phyloP scores from a whole-genome alignment of 2,888 invertebrate species.

The Hydroisotoma schaefferi region DNA sequence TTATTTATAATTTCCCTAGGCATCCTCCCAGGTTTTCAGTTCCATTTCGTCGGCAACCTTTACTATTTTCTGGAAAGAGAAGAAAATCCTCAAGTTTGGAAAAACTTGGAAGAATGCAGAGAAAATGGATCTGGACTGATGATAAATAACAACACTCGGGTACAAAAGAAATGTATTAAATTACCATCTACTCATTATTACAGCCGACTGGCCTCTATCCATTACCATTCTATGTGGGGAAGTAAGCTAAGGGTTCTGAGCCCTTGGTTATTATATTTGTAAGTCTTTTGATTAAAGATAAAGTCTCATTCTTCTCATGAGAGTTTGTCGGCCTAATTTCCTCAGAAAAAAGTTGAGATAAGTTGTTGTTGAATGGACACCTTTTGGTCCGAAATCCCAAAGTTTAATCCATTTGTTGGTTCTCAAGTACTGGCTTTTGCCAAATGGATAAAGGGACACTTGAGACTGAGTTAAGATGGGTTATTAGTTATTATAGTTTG shows the following conservation, averaged over 20 bases:
- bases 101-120: conserved; percentile 13
- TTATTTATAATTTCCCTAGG: no score
- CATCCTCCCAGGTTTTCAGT: no score
- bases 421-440: no score
- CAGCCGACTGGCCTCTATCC: conserved; percentile 6
- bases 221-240: no score
- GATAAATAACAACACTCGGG: conserved; percentile 35
- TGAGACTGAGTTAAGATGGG: no score
- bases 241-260: no score
- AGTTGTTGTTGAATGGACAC: conserved; percentile 14
- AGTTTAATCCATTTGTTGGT: conserved; percentile 13
- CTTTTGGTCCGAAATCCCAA: conserved; percentile 10
- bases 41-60: no score
- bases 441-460: no score
- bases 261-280: background rate
- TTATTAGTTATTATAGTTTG: no score
- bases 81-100: background rate
- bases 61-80: background rate
- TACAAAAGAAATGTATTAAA: conserved; percentile 8
- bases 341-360: no score
- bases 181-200: conserved; percentile 15
- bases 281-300: background rate
- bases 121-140: background rate
- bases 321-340: conserved; percentile 7
- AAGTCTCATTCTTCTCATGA: background rate